Evolutionary conservation across 2,888 invertebrate species (phyloP).

Genomic region (Archips crataeganus): DNA sequence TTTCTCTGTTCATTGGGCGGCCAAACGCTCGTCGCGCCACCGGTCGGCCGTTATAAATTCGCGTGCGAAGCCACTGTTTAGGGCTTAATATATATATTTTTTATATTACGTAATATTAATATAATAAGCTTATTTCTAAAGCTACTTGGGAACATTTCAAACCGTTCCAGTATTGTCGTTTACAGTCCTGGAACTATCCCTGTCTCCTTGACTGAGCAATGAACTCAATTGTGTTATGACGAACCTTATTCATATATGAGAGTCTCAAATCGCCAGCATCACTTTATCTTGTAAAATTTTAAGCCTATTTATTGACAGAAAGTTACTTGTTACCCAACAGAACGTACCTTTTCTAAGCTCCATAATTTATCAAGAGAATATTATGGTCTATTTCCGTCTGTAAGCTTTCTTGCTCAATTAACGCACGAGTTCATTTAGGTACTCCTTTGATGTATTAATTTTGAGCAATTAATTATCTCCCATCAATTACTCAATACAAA

Average conservation of each 20-base stretch:
- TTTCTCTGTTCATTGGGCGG: too few species aligned
- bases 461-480: conserved; percentile 20
- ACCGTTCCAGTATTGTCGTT: too few species aligned
- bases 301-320: not conserved
- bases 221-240: too few species aligned
- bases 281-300: not conserved
- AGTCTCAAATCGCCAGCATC: not conserved
- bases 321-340: not conserved
- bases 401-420: conserved; percentile 17
- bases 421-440: conserved; percentile 2
- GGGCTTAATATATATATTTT: too few species aligned
- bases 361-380: not conserved
- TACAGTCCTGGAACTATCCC: too few species aligned
- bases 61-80: too few species aligned
- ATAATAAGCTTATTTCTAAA: too few species aligned
- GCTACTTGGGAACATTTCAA: too few species aligned
- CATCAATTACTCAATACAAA: conserved; percentile 13
- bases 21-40: too few species aligned
- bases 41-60: too few species aligned
- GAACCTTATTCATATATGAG: not conserved
- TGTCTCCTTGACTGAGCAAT: too few species aligned
- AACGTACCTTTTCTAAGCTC: conserved; percentile 1
- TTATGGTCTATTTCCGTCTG: not conserved
- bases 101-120: too few species aligned
- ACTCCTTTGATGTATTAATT: conserved; percentile 24